Base-by-base conservation (phyloP, 2,888 invertebrate species). In the Pycnomerus fuliginosus region DNA sequence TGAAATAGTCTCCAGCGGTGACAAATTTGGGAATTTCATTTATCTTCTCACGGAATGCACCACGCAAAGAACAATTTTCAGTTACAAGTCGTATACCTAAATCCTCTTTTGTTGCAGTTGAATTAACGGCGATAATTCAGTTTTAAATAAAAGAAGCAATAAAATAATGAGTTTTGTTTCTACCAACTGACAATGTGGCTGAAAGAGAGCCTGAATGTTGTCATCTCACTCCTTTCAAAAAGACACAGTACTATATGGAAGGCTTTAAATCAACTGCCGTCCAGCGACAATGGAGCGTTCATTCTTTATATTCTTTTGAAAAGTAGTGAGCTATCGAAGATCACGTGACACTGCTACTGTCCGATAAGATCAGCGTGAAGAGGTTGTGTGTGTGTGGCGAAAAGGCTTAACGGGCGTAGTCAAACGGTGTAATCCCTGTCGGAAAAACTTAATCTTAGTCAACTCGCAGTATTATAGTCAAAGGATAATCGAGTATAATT, bases 331-430 rank as follows among this genome's bases (percentile, higher is more conserved):
- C 35, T 52, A 48, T 46, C 48, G 44, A 17, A 35, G 48, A 48
- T 50, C 54, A 52, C 48, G 48, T 50, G 52, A 50, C 50, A 52
- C 34, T 30, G 54, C 54, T 54, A 50, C 52, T 38, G 46, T 25
- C 31, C 30, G 54, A 54, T 54, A 54, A 48, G 44, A 54, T 54
- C 54, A 48, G 46, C 46, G 48, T 34, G 39, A 53, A 53, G 40
- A 43, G 23, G 15, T 8, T 17, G 49, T 27, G 33, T 40, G 43
- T 54, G 54, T 52, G 54, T 54, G 54, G 54, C 50, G 42, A 48
- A 45, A 50, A 36, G n/a, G 17, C 27, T 41, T 40, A 39, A 39
- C 39, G 27, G 25, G 32, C 31, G 8, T 8, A 38, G 22, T 23
- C 35, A 47, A 47, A 50, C 44, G 44, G 44, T 44, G 37, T 37